phyloP scores from a whole-genome alignment of 2,888 invertebrate species.

The Plusia festucae region DNA sequence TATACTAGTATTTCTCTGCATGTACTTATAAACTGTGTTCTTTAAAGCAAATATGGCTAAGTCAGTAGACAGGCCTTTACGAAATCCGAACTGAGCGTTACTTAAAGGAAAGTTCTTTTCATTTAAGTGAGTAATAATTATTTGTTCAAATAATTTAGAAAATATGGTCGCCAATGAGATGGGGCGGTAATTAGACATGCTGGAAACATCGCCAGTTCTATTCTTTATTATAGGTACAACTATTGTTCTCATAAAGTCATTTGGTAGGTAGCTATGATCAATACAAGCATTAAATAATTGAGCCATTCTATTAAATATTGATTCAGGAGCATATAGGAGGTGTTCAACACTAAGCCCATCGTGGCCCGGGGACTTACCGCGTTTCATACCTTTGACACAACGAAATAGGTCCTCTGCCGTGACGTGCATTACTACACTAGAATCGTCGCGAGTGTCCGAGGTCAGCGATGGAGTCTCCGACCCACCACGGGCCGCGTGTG shows the following conservation, averaged over 20 bases:
- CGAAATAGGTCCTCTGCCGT: no score
- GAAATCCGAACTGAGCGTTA: slow-evolving; percentile 11
- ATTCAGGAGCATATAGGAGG: not conserved
- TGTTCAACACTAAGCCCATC: slow-evolving; percentile 11
- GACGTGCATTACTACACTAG: no score
- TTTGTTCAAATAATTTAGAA: slow-evolving; percentile 9
- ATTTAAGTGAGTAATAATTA: not conserved
- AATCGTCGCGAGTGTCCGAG: no score
- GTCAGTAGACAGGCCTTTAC: slow-evolving; percentile 3
- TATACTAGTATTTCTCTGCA: no score
- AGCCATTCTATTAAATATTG: not conserved
- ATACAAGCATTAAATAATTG: no score
- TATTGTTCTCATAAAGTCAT: slow-evolving; percentile 3
- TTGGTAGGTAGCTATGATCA: slow-evolving; percentile 12
- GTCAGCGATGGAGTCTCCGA: no score
- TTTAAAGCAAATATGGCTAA: slow-evolving; percentile 9
- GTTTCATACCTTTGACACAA: no score
- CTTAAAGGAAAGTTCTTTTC: not conserved
- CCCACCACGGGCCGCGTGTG: not conserved
- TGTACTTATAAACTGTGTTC: not conserved
- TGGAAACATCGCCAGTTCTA: slow-evolving; percentile 8
- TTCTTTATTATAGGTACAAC: slow-evolving; percentile 12
- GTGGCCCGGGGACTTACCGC: no score
- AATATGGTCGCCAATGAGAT: slow-evolving; percentile 10
- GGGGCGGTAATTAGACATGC: slow-evolving; percentile 10